Conservation (phyloP, 2,888 invertebrate genomes). For the Hydrotaea diabolus region DNA sequence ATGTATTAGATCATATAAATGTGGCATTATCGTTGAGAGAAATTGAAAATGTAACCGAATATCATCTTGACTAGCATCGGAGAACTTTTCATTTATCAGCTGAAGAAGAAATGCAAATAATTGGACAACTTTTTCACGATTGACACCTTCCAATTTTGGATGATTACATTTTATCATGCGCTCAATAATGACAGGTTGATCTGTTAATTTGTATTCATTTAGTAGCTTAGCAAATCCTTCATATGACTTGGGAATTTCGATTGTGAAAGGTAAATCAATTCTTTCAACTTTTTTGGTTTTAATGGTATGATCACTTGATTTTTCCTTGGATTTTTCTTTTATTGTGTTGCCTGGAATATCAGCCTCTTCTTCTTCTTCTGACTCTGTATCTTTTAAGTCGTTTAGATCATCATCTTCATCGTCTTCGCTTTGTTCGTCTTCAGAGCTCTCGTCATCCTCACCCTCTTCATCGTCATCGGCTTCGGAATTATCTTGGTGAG, state of each 20-base stretch:
- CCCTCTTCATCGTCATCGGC: conserved; percentile 70
- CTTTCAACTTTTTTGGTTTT: conserved; percentile 68
- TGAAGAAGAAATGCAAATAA: conserved; percentile 90
- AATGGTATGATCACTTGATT: conserved; percentile 10
- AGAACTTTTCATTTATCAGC: conserved; percentile 86
- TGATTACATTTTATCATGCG: conserved; percentile 94
- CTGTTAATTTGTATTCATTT: conserved; percentile 83
- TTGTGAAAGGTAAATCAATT: conserved; percentile 84
- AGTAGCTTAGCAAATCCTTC: conserved; percentile 85
- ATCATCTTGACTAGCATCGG: conserved; percentile 78
- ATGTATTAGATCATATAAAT: conserved; percentile 87
- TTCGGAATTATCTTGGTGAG: not conserved
- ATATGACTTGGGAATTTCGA: conserved; percentile 84
- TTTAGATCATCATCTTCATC: conserved; percentile 79
- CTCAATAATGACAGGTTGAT: conserved; percentile 88
- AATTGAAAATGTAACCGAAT: conserved; percentile 83
- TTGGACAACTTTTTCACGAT: conserved; percentile 88
- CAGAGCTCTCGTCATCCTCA: conserved; percentile 75
- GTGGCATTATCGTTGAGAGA: conserved; percentile 83
- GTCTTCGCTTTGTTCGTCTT: conserved; percentile 75
- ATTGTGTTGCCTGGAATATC: not conserved
- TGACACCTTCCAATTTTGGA: conserved; percentile 88
- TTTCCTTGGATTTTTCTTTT: conserved; percentile 35
- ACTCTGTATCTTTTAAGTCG: conserved; percentile 76
- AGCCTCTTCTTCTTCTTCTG: conserved; percentile 73